Conservation (phyloP, 2,797 vertebrate species). For the Gorsachius magnificus region DNA sequence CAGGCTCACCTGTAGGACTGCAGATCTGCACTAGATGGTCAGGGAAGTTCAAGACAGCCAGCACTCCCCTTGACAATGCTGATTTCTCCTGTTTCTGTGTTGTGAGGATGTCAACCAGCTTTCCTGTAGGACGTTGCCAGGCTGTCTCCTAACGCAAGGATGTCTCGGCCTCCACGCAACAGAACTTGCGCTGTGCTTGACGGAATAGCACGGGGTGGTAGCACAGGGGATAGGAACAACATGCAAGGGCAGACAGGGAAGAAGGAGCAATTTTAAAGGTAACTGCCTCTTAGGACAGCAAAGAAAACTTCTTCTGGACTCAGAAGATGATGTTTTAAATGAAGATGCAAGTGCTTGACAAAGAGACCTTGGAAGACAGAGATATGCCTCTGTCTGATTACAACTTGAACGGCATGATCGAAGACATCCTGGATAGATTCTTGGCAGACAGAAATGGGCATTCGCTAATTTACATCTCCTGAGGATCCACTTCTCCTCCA, state of each 20-base stretch:
- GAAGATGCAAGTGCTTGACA: neutral
- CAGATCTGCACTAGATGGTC: neutral
- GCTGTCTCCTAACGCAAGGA: neutral
- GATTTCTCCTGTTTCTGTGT: neutral
- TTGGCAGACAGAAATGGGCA: neutral
- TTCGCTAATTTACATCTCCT: neutral
- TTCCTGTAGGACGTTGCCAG: neutral
- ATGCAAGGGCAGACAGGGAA: accelerated
- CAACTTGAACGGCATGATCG: neutral
- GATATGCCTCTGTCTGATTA: neutral
- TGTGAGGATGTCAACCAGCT: neutral
- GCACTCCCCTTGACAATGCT: too few relatives aligned
- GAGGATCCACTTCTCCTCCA: neutral
- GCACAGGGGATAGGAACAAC: neutral
- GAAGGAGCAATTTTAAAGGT: neutral
- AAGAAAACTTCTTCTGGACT: neutral
- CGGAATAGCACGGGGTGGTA: neutral
- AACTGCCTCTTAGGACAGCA: neutral
- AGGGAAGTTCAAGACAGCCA: neutral
- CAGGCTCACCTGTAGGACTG: neutral
- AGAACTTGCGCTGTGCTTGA: neutral
- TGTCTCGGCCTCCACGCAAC: neutral
- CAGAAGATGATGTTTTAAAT: neutral
- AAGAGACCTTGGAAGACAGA: neutral
- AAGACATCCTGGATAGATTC: neutral